Percentiles rank a stretch among this genome's conserved stretches.
These are phyloP conservation scores for Gobiocypris rarus DNA, from an alignment of 2,113 vertebrate genomes.

Conservation along the genomic window DNA sequence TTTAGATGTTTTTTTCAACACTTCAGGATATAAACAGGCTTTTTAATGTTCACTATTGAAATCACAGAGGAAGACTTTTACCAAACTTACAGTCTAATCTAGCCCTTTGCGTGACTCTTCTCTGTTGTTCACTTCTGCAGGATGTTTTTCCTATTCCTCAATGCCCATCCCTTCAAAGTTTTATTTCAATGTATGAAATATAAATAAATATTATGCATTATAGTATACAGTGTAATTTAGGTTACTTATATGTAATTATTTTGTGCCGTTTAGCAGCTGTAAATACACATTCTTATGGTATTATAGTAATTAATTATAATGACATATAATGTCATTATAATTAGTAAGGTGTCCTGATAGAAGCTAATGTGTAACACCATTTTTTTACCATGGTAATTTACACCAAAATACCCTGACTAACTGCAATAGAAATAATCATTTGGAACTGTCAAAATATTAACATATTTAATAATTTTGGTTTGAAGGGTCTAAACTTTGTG, in stretches of 20 bases:
- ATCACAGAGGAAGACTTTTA: not conserved
- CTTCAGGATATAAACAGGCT: not conserved
- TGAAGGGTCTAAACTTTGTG: not conserved
- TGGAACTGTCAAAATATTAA: not conserved
- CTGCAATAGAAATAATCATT: not conserved
- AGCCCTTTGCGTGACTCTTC: not conserved
- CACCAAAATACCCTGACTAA: not conserved
- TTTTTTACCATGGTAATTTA: not conserved
- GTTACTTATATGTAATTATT: not conserved
- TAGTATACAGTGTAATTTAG: not conserved
- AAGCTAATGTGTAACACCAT: not conserved
- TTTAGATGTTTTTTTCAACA: too few relatives aligned
- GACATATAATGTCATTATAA: not conserved
- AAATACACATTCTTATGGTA: not conserved
- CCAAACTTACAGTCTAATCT: not conserved
- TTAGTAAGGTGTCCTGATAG: not conserved
- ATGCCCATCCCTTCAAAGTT: not conserved
- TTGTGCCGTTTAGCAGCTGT: not conserved
- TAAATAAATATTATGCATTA: not conserved
- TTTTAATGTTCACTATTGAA: not conserved
- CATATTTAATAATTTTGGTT: not conserved
- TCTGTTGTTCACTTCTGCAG: not conserved
- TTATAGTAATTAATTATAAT: not conserved
- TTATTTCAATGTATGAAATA: not conserved
- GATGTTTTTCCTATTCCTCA: not conserved